A percentile compares a stretch with the other conserved stretches of the same genome.
Conservation (phyloP, 1,140 invertebrate species). For the Ceratina japonica region DNA sequence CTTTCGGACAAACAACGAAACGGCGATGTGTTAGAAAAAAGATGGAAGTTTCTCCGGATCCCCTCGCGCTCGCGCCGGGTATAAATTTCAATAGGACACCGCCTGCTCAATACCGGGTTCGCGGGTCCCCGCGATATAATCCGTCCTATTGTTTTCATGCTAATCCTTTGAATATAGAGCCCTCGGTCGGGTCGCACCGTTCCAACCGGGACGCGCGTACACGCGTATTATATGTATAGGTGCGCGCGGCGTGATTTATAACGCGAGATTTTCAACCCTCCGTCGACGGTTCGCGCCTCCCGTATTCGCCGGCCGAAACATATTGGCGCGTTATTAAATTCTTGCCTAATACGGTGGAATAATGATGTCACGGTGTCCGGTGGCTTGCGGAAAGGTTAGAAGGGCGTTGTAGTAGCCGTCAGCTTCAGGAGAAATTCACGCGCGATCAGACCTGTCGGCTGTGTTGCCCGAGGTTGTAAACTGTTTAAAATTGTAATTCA, state of each 20-base stretch:
- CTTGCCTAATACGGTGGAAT: constrained; percentile 71
- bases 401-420: not conserved
- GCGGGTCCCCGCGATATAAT: not conserved
- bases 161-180: constrained; percentile 2
- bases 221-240: not conserved
- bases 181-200: not conserved
- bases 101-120: not conserved
- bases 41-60: not conserved
- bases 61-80: not conserved
- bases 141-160: constrained; percentile 16
- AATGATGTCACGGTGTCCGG: constrained; percentile 46
- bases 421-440: constrained; percentile 22
- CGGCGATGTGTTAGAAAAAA: not conserved
- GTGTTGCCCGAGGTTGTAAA: no score
- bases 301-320: constrained; percentile 56
- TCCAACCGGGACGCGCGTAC: not conserved
- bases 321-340: constrained; percentile 74
- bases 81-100: constrained; percentile 25
- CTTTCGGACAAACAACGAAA: constrained; percentile 2
- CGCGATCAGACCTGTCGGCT: not conserved
- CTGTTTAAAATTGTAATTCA: constrained; percentile 16
- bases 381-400: constrained; percentile 22
- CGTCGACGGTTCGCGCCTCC: constrained; percentile 16
- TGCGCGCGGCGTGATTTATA: constrained; percentile 55
- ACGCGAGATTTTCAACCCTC: constrained; percentile 38